These are phyloP conservation scores for Drosophila paulistorum DNA, from an alignment of 1,140 invertebrate genomes.

Conservation along the genomic window DNA sequence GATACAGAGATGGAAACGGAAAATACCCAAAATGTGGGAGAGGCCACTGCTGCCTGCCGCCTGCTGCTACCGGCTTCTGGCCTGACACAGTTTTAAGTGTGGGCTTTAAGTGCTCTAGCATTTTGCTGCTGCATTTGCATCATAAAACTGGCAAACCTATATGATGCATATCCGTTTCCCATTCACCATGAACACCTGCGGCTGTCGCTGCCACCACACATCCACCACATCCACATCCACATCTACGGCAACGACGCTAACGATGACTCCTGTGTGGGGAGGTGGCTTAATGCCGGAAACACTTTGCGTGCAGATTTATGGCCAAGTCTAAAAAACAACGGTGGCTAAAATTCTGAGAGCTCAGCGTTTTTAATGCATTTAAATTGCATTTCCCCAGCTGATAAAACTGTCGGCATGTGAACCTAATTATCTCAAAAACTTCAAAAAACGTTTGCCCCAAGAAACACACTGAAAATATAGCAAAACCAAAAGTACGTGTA, in stretches of 20 bases:
- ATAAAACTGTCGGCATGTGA: slow-evolving; percentile 68
- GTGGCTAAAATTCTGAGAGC: slow-evolving; percentile 20
- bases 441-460: not conserved
- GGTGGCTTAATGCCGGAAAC: slow-evolving; percentile 62
- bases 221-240: slow-evolving; percentile 47
- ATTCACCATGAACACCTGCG: slow-evolving; percentile 55
- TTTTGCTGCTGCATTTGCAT: slow-evolving; percentile 55
- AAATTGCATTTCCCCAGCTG: slow-evolving; percentile 60
- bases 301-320: slow-evolving; percentile 73
- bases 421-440: slow-evolving; percentile 18
- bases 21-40: not conserved
- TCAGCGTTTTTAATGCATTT: slow-evolving; percentile 32
- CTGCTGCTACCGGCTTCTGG: not conserved
- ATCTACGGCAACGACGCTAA: too few relatives aligned
- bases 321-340: slow-evolving; percentile 42
- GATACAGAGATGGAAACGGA: not conserved
- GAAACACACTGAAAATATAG: not conserved
- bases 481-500: not conserved
- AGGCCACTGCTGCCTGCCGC: not conserved
- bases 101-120: slow-evolving; percentile 26
- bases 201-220: slow-evolving; percentile 30
- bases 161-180: slow-evolving; percentile 11
- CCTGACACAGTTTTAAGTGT: slow-evolving; percentile 40
- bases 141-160: slow-evolving; percentile 20
- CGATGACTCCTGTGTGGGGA: not conserved